A percentile compares a stretch with the other conserved stretches of the same genome.
phyloP scores from a whole-genome alignment of 2,888 invertebrate species.

The Tiphia femorata region DNA sequence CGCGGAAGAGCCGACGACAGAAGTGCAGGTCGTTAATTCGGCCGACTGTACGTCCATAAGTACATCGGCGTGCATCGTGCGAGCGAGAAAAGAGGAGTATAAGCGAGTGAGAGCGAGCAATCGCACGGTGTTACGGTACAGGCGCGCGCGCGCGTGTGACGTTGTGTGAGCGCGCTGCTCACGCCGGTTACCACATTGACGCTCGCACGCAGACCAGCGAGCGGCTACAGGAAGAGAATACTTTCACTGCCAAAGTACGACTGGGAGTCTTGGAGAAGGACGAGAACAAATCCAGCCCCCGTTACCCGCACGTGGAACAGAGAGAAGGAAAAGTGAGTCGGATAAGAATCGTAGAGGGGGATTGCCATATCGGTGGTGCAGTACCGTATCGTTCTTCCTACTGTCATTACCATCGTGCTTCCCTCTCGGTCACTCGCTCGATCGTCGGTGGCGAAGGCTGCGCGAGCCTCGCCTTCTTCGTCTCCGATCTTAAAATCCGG shows the following conservation, averaged over 20 bases:
- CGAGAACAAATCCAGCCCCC: conserved; percentile 47
- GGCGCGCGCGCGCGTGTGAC: no score
- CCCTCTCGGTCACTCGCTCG: conserved; percentile 25
- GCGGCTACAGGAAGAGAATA: conserved; percentile 64
- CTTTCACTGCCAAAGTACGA: conserved; percentile 65
- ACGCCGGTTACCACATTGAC: conserved; percentile 35
- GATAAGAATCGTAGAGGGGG: neutral
- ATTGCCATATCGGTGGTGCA: conserved; percentile 32
- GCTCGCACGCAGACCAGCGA: conserved; percentile 34
- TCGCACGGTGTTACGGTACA: neutral
- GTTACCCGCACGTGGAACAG: conserved; percentile 17
- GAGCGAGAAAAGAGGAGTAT: no score
- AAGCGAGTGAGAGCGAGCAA: no score
- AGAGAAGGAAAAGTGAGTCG: conserved; percentile 30
- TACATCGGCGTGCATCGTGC: no score
- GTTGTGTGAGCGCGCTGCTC: conserved; percentile 25
- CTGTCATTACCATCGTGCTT: conserved; percentile 45
- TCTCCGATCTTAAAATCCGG: no score
- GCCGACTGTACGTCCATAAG: no score
- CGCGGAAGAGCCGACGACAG: no score
- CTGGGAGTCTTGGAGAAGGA: conserved; percentile 53
- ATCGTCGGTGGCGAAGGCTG: no score
- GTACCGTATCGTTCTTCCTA: conserved; percentile 50
- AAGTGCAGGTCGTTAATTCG: no score
- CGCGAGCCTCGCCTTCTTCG: no score